A percentile compares a stretch with the other conserved stretches of the same genome.
Conservation (phyloP, 2,888 invertebrate genomes). For the Dilophus febrilis region DNA sequence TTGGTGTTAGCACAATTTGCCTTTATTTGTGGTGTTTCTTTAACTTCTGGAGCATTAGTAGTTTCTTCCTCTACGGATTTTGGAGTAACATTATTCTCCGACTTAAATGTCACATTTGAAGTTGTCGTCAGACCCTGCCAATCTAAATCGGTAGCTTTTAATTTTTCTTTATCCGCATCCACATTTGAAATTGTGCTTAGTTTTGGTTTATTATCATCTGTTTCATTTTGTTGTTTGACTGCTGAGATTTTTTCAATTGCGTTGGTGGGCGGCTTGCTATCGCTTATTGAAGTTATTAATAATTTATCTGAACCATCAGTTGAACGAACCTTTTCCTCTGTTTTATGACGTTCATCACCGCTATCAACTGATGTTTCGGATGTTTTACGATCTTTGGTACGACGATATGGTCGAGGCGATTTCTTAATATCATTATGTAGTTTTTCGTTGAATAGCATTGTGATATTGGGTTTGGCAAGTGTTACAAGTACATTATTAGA, state of each 20-base stretch:
- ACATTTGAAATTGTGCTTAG: too few relatives aligned
- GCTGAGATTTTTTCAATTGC: not conserved
- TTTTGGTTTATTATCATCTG: too few relatives aligned
- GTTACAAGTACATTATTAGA: conserved; percentile 14
- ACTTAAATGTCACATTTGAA: not conserved
- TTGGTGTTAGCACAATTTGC: conserved; percentile 5
- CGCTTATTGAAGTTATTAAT: not conserved
- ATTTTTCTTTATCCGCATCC: too few relatives aligned
- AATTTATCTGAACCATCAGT: too few relatives aligned
- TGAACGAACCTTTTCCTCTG: conserved; percentile 10
- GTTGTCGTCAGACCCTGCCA: not conserved
- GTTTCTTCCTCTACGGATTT: not conserved
- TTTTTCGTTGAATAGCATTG: too few relatives aligned
- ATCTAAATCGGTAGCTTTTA: not conserved
- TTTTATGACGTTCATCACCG: conserved; percentile 36
- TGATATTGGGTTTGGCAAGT: conserved; percentile 10
- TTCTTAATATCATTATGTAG: conserved; percentile 33
- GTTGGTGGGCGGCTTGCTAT: not conserved
- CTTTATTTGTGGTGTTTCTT: not conserved
- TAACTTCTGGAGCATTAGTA: not conserved
- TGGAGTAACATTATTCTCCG: too few relatives aligned
- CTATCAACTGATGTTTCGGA: conserved; percentile 49
- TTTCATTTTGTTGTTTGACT: too few relatives aligned
- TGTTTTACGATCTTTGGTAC: conserved; percentile 43
- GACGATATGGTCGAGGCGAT: conserved; percentile 44